A percentile compares a stretch with the other conserved stretches of the same genome.
Conservation (phyloP, 2,888 invertebrate genomes). For the Imbricaverruca yamaguchii region DNA sequence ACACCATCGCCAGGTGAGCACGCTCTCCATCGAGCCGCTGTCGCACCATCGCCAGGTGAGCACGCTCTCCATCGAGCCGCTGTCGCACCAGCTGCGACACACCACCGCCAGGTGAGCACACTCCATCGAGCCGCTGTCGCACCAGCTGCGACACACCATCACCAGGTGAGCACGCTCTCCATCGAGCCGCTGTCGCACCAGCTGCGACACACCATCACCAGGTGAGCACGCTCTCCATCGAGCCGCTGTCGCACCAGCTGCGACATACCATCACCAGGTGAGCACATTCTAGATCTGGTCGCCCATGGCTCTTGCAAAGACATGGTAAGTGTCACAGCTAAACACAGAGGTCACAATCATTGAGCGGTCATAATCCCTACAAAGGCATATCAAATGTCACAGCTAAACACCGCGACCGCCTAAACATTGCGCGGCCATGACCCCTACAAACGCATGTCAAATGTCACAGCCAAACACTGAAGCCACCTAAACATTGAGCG, state of each 20-base stretch:
- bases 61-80: slow-evolving; percentile 46
- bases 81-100: slow-evolving; percentile 54
- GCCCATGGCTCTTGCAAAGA: no score
- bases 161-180: slow-evolving; percentile 28
- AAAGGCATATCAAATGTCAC: no score
- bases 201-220: slow-evolving; percentile 44
- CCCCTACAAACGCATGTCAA: no score
- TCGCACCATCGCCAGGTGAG: slow-evolving; percentile 40
- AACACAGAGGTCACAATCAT: no score
- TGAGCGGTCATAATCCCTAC: no score
- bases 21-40: slow-evolving; percentile 48
- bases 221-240: slow-evolving; percentile 36
- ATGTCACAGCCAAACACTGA: no score
- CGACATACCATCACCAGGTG: slow-evolving; percentile 39
- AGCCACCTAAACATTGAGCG: no score
- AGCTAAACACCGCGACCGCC: no score
- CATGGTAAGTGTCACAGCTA: no score
- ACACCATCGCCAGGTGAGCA: slow-evolving; percentile 30
- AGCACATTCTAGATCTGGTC: slow-evolving; percentile 23
- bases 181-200: slow-evolving; percentile 55
- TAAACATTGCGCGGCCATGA: no score
- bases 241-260: slow-evolving; percentile 56
- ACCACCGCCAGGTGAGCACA: slow-evolving; percentile 28
- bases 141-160: slow-evolving; percentile 49
- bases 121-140: slow-evolving; percentile 52